phyloP scores from a whole-genome alignment of 2,113 vertebrate species.

The Petroica traversi region DNA sequence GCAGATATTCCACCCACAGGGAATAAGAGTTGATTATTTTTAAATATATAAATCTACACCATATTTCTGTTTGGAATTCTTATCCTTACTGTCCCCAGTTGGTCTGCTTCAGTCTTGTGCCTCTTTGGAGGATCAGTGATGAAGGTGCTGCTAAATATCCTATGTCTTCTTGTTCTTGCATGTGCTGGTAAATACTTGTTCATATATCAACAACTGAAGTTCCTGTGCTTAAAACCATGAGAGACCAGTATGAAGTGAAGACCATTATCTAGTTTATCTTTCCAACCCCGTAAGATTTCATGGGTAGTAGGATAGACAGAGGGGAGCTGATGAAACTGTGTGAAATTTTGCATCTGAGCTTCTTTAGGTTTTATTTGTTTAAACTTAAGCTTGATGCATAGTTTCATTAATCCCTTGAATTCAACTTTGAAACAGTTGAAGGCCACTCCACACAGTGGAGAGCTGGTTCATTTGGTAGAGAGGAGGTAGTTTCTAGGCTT shows the following conservation, averaged over 20 bases:
- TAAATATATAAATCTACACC: background rate
- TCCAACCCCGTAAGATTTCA: background rate
- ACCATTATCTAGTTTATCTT: background rate
- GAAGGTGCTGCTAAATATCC: background rate
- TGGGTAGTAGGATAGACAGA: background rate
- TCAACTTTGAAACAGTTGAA: background rate
- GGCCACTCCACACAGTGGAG: background rate
- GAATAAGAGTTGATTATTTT: conserved; percentile 1
- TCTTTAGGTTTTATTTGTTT: background rate
- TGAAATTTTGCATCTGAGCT: background rate
- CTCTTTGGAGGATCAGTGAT: background rate
- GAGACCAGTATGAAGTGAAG: background rate
- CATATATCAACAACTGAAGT: background rate
- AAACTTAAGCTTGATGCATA: background rate
- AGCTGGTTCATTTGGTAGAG: background rate
- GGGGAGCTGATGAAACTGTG: background rate
- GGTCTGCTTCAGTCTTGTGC: background rate
- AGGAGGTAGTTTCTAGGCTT: background rate
- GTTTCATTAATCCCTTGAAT: background rate
- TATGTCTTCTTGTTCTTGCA: background rate
- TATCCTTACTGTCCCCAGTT: background rate
- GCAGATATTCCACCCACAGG: conserved; percentile 5
- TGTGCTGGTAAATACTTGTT: background rate
- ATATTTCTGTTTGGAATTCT: background rate
- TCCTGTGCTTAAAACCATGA: background rate